Conservation (phyloP, 2,113 vertebrate species). For the Arothron firmamentum region DNA sequence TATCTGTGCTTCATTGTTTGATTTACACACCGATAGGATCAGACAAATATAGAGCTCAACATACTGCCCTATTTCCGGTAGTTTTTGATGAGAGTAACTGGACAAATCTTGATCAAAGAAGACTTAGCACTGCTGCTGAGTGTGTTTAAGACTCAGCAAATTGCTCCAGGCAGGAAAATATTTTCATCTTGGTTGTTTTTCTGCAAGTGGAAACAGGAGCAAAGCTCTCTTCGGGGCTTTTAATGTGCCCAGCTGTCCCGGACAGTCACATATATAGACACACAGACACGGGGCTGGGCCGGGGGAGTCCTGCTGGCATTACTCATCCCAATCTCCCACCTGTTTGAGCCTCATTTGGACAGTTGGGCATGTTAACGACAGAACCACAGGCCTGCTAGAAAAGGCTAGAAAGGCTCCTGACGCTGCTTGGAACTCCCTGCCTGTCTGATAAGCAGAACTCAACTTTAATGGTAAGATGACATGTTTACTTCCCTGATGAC, state of each 20-base stretch:
- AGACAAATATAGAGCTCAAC: too few relatives aligned
- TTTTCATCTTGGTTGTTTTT: slow-evolving; percentile 1
- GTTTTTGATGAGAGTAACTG: too few relatives aligned
- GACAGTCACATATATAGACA: slow-evolving; percentile 37
- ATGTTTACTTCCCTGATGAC: not conserved
- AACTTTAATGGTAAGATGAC: slow-evolving; percentile 35
- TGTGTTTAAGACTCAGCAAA: too few relatives aligned
- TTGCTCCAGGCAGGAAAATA: not conserved
- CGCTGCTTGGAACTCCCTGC: too few relatives aligned
- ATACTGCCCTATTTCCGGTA: too few relatives aligned
- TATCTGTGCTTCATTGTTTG: slow-evolving; percentile 37
- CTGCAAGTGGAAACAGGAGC: not conserved
- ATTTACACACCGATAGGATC: not conserved
- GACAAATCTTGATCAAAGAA: too few relatives aligned
- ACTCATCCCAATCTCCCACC: slow-evolving; percentile 55
- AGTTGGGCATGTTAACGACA: slow-evolving; percentile 18
- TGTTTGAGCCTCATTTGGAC: slow-evolving; percentile 61
- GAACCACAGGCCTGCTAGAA: slow-evolving; percentile 4
- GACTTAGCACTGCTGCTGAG: not conserved
- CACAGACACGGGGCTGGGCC: slow-evolving; percentile 15
- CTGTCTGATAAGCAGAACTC: slow-evolving; percentile 2
- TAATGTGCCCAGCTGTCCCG: slow-evolving; percentile 61
- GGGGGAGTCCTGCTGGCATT: slow-evolving; percentile 28
- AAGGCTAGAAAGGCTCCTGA: slow-evolving; percentile 1
- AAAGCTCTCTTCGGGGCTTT: slow-evolving; percentile 16